Evolutionary conservation across 2,113 vertebrate genomes (phyloP).

Genomic region (Micronisus gabar): DNA sequence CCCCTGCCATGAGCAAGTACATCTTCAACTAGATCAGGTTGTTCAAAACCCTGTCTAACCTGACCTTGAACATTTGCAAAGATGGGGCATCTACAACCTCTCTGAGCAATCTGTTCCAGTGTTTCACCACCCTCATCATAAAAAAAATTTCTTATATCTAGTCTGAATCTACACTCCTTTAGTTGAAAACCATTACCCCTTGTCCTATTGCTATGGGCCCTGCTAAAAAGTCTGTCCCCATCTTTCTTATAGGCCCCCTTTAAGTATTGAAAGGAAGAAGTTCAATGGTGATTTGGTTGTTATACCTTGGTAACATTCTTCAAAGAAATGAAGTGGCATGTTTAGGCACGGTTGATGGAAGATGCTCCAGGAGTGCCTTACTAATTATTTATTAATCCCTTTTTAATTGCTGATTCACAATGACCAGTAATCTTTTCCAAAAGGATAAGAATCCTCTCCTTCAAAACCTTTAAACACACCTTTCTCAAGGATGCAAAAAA

Average conservation of each 20-base stretch:
- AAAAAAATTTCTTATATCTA: not conserved
- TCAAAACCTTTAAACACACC: not conserved
- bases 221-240: not conserved
- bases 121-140: accelerated
- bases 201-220: not conserved
- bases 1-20: not conserved
- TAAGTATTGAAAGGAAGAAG: not conserved
- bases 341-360: not conserved
- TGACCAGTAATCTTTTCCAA: not conserved
- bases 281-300: not conserved
- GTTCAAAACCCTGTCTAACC: not conserved
- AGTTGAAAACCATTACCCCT: not conserved
- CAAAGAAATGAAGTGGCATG: not conserved
- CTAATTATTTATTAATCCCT: not conserved
- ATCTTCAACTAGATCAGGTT: not conserved
- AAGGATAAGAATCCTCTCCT: not conserved
- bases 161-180: not conserved
- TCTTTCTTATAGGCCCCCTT: not conserved
- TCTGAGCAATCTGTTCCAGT: not conserved
- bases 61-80: not conserved
- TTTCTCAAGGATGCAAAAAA: not conserved
- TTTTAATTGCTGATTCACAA: not conserved
- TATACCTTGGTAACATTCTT: not conserved
- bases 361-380: not conserved
- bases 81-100: not conserved